Conservation (phyloP, 2,797 vertebrate genomes). For the Erethizon dorsatum region DNA sequence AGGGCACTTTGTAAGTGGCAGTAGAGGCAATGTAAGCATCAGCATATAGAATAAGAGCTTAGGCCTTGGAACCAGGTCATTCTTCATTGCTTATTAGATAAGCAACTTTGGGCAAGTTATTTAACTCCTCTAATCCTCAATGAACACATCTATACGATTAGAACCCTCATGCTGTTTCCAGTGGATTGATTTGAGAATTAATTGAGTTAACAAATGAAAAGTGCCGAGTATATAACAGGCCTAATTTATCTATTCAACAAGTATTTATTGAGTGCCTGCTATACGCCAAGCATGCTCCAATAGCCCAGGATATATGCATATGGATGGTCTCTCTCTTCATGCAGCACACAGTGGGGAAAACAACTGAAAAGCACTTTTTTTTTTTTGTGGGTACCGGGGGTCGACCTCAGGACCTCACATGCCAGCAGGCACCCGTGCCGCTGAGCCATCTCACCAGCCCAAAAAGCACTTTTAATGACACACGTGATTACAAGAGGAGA, state of each 20-base stretch:
- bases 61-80: slow-evolving; percentile 18
- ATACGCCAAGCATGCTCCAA: background rate
- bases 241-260: slow-evolving; percentile 55
- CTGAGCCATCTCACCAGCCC: too few species aligned
- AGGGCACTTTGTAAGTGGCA: background rate
- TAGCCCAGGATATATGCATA: background rate
- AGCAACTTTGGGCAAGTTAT: slow-evolving; percentile 35
- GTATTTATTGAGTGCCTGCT: slow-evolving; percentile 46
- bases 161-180: slow-evolving; percentile 54
- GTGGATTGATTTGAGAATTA: slow-evolving; percentile 63
- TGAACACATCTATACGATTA: slow-evolving; percentile 62
- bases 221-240: background rate
- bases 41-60: background rate
- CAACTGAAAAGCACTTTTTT: background rate
- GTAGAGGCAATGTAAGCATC: background rate
- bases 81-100: slow-evolving; percentile 63
- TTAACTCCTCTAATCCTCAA: slow-evolving; percentile 41
- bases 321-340: background rate
- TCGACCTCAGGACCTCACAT: too few species aligned
- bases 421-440: too few species aligned
- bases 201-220: slow-evolving; percentile 69
- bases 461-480: background rate
- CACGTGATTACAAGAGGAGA: background rate
- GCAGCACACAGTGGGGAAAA: background rate
- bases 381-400: too few species aligned